A percentile compares a stretch with the other conserved stretches of the same genome.
Evolutionary conservation across 2,888 invertebrate genomes (phyloP).

Genomic region (Lasioglossum morio): DNA sequence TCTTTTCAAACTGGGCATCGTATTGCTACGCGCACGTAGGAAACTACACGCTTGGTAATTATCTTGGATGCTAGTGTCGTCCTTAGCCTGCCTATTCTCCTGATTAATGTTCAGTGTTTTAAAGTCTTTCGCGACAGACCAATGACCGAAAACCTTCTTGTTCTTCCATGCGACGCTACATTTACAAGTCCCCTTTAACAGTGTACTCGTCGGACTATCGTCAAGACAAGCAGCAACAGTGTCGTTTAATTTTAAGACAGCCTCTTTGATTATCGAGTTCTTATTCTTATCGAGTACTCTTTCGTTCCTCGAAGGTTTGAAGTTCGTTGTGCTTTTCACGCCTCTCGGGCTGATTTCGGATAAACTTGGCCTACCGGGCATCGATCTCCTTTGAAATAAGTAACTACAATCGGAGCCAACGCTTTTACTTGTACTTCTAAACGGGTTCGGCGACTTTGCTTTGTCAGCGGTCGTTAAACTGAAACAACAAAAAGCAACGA

Average conservation of each 20-base stretch:
- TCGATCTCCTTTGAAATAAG: slow-evolving; percentile 73
- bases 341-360: slow-evolving; percentile 73
- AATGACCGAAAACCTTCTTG: slow-evolving; percentile 78
- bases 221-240: slow-evolving; percentile 70
- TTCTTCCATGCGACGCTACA: slow-evolving; percentile 76
- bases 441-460: slow-evolving; percentile 74
- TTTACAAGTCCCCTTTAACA: slow-evolving; percentile 78
- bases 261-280: slow-evolving; percentile 80
- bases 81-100: slow-evolving; percentile 77
- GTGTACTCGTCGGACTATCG: slow-evolving; percentile 73
- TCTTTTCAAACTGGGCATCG: slow-evolving; percentile 82
- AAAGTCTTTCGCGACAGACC: slow-evolving; percentile 81
- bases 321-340: slow-evolving; percentile 80
- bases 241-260: slow-evolving; percentile 79
- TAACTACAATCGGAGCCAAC: slow-evolving; percentile 72
- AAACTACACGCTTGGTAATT: slow-evolving; percentile 78
- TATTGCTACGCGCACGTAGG: slow-evolving; percentile 82
- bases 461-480: slow-evolving; percentile 72
- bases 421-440: slow-evolving; percentile 71
- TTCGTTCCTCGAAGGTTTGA: slow-evolving; percentile 79
- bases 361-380: slow-evolving; percentile 73
- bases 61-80: slow-evolving; percentile 79
- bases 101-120: slow-evolving; percentile 78
- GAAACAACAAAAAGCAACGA: slow-evolving; percentile 50
- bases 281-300: slow-evolving; percentile 75